These are phyloP conservation scores for Rhyacophila brunnea DNA, from an alignment of 1,140 invertebrate genomes.

Conservation along the genomic window DNA sequence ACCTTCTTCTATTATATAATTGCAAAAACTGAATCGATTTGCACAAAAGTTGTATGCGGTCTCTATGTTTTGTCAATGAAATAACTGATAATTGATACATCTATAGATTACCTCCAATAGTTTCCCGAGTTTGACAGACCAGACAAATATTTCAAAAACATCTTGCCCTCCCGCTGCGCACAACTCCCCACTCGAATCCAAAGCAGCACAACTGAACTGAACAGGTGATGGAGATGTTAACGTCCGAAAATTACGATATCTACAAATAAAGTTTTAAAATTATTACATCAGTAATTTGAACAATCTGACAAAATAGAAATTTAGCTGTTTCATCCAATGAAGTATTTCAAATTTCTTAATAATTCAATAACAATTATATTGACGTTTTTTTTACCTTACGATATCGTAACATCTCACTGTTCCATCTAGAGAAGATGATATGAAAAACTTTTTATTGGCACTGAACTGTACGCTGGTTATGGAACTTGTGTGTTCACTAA, in stretches of 20 bases:
- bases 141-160: slow-evolving; percentile 92
- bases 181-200: slow-evolving; percentile 88
- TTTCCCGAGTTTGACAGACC: slow-evolving; percentile 90
- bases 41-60: too few species aligned
- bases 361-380: too few species aligned
- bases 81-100: too few species aligned
- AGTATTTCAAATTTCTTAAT: too few species aligned
- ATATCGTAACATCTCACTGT: slow-evolving; percentile 95
- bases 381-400: slow-evolving; percentile 70
- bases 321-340: too few species aligned
- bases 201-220: slow-evolving; percentile 89
- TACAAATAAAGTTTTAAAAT: slow-evolving; percentile 45
- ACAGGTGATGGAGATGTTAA: slow-evolving; percentile 86
- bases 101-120: slow-evolving; percentile 89
- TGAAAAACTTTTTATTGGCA: slow-evolving; percentile 86
- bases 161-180: slow-evolving; percentile 92
- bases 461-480: slow-evolving; percentile 84
- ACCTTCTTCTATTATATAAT: too few species aligned
- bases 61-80: too few species aligned
- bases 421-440: slow-evolving; percentile 91
- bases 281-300: too few species aligned
- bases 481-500: slow-evolving; percentile 82
- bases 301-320: too few species aligned
- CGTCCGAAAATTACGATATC: slow-evolving; percentile 96
- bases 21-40: too few species aligned